These are phyloP conservation scores for Rachycentron canadum DNA, from an alignment of 2,797 vertebrate species.

Conservation along the genomic window DNA sequence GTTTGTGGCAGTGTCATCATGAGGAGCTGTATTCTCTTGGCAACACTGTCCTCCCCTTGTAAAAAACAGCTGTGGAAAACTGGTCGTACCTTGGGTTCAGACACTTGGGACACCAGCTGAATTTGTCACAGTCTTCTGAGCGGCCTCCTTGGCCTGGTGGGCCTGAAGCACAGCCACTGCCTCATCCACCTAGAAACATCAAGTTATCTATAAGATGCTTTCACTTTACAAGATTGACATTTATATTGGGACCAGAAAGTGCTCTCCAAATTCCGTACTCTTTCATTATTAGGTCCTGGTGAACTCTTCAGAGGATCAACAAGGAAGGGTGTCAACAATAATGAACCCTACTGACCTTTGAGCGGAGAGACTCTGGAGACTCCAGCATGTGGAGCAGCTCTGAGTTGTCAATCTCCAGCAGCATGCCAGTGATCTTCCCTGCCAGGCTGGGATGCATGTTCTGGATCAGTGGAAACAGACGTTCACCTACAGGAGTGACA, in stretches of 20 bases:
- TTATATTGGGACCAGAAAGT: slow-evolving; percentile 6
- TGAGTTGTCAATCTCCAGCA: slow-evolving; percentile 98
- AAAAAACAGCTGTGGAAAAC: slow-evolving; percentile 3
- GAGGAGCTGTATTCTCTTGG: not conserved
- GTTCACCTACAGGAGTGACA: slow-evolving; percentile 87
- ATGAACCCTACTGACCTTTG: slow-evolving; percentile 87
- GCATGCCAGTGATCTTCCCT: slow-evolving; percentile 98
- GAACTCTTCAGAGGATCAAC: slow-evolving; percentile 7
- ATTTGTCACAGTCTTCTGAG: slow-evolving; percentile 94
- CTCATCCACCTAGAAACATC: slow-evolving; percentile 92
- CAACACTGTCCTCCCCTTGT: not conserved
- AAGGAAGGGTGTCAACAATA: slow-evolving; percentile 9
- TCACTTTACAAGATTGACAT: not conserved
- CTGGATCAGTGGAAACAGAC: slow-evolving; percentile 97
- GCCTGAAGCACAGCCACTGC: slow-evolving; percentile 98
- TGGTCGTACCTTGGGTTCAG: slow-evolving; percentile 77
- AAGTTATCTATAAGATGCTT: not conserved
- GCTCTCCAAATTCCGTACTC: not conserved
- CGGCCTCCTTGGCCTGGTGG: slow-evolving; percentile 97
- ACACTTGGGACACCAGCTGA: slow-evolving; percentile 90
- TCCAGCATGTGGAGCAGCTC: slow-evolving; percentile 99
- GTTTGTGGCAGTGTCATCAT: not conserved
- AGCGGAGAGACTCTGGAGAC: slow-evolving; percentile 98
- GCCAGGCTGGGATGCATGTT: slow-evolving; percentile 96
- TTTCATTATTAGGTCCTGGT: not conserved